Evolutionary conservation across 1,140 invertebrate genomes (phyloP), one percentile per base, ranked within the genome.

Genomic region (Brachystomella parvula): DNA sequence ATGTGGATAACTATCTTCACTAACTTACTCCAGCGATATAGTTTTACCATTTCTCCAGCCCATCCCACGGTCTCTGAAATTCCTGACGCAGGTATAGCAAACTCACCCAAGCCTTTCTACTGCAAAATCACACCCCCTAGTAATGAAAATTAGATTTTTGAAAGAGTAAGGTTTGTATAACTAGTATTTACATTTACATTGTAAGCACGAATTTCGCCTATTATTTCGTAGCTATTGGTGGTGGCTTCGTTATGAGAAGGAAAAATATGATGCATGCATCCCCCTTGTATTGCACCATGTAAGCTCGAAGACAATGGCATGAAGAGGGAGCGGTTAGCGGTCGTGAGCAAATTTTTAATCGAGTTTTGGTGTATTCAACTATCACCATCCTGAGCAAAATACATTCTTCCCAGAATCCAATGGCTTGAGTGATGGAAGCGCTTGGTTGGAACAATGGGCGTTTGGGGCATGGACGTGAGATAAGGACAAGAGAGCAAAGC

Each of bases 21-120:
- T 44, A 26, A 30, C 2, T 39, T 62, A 21, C 30, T 62, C 35
- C 60, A 62, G 33, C 3, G 24, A 21, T 62, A 62, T 26, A 44
- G 15, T 9, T 39, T 62, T 26, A 19, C 15, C 9, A 30, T 35
- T 35, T 12, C 60, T 6, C 3, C 60, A 24, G 12, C 9, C 6
- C 57, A 26, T 31, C 29, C 21, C 12, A 21, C 26, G 6, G 6
- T 59, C 3, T 29, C 21, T 2, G 9, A 12, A 6, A 31, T 32
- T 31, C 57, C 57, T 2, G 21, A 29, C 30, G 3, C 57, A 17
- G 57, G 57, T 12, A 15, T 59, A 9, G 30, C 57, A 6, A 59
- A 59, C 30, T 9, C 9, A 6, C 57, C 57, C 2, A 28, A 32
- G 15, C 57, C 57, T 9, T 59, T 59, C 24, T 21, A 59, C 21